These are phyloP conservation scores for Iguana delicatissima DNA, from an alignment of 2,797 vertebrate genomes.

Conservation along the genomic window DNA sequence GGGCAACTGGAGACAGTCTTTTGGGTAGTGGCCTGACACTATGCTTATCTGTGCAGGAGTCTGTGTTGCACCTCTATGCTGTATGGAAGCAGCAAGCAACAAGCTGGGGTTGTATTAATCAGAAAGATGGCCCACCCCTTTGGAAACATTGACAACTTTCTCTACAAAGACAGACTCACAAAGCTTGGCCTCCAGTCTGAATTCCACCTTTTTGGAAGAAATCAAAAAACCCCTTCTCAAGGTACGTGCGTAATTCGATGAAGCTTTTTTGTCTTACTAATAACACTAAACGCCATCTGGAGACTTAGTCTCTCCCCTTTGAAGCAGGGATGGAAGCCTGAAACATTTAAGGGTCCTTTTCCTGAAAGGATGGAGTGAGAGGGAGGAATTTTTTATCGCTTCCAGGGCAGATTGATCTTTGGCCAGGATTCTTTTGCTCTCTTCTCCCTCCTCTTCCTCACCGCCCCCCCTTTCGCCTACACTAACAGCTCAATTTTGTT, in stretches of 20 bases:
- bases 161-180: background rate
- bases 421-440: conserved; percentile 56
- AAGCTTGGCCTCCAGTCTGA: background rate
- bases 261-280: conserved; percentile 24
- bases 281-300: conserved; percentile 58
- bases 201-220: conserved; percentile 42
- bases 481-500: conserved; percentile 49
- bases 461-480: conserved; percentile 18
- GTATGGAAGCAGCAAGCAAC: background rate
- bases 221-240: background rate
- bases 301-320: conserved; percentile 57
- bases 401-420: conserved; percentile 62
- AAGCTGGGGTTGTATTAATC: background rate
- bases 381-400: conserved; percentile 49
- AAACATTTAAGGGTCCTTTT: conserved; percentile 54
- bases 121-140: accelerated
- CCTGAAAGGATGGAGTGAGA: background rate
- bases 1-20: background rate
- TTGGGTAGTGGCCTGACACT: background rate
- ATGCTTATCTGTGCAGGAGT: background rate
- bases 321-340: conserved; percentile 13
- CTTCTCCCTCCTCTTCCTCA: conserved; percentile 17
- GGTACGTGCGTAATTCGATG: accelerated
- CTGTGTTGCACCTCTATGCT: background rate
- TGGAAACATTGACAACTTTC: accelerated